Evolutionary conservation across 2,113 vertebrate species (phyloP), one percentile per base, ranked within the genome.

Genomic region (Trochalopteron elliotii): DNA sequence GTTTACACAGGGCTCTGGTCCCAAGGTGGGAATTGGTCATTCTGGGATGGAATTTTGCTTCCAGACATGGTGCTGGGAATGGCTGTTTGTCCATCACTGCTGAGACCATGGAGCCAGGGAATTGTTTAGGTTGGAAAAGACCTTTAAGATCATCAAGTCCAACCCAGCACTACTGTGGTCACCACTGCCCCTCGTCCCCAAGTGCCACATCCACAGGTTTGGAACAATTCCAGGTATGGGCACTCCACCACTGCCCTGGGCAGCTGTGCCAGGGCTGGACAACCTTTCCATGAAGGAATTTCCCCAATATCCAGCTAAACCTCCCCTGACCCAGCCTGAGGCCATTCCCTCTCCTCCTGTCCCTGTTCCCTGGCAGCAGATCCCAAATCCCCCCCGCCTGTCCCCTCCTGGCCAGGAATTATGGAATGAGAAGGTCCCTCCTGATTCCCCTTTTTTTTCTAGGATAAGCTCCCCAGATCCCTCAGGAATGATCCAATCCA

Each of bases 51-150:
- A 39, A 18, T 20, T 50, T 53, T 35, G 24, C 63, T 57, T 21
- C 56, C 47, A 15, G 40, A 1, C 18, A 0, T 6, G 19, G 11
- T 16, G 69, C 12, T 22, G 2, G 1, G 11, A 31, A 5, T 3
- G 5, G 16, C 50, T 5, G 1, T 28, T 52, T 69, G 50, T 56
- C 69, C 42, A 11, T 25, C 37, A 1, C 47, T 24, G 40, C 55
- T 30, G 37, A 5, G 28, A 50, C 16, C 44, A 20, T 1, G 4
- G 83, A 52, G 10, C 20, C 39, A 4, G 12, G 74, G 74, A 61
- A 53, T 61, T 52, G n/a, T 15, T 33, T 2, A 10, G 45, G 33
- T 1, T 77, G 83, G 55, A 52, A 33, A 69, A 77, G 22, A 10
- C 18, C 45, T 42, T 35, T 5, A 5, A 2, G 53, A 7, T 18